Evolutionary conservation across 2,797 vertebrate genomes (phyloP).

Genomic region (Leptoclinus maculatus): DNA sequence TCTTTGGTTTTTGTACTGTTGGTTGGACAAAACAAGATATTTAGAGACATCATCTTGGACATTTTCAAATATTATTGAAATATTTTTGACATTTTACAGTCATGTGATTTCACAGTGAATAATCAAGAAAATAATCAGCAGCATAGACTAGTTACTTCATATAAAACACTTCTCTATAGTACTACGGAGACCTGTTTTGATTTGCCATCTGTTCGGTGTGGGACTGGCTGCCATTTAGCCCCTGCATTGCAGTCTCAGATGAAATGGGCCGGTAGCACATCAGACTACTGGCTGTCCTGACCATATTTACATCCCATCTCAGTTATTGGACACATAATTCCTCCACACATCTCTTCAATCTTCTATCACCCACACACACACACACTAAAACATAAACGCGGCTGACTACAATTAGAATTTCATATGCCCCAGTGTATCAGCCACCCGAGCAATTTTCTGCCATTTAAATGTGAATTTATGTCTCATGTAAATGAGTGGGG

Average conservation of each 20-base stretch:
- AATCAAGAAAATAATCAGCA: neutral
- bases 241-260: conserved; percentile 61
- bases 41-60: neutral
- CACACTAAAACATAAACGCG: conserved; percentile 19
- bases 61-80: neutral
- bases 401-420: conserved; percentile 72
- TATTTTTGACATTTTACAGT: neutral
- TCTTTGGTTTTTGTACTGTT: neutral
- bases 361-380: conserved; percentile 42
- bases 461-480: conserved; percentile 84
- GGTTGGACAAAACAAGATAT: neutral
- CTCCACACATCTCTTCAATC: conserved; percentile 71
- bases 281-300: conserved; percentile 54
- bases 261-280: conserved; percentile 65
- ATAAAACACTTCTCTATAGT: conserved; percentile 34
- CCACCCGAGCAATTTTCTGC: conserved; percentile 76
- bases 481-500: conserved; percentile 82
- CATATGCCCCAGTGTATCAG: conserved; percentile 75
- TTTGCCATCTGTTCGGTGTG: conserved; percentile 48
- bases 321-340: conserved; percentile 78
- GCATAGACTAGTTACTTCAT: conserved; percentile 21
- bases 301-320: conserved; percentile 69
- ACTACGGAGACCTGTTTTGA: conserved; percentile 54
- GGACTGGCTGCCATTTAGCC: conserved; percentile 68
- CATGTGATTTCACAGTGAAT: neutral